Conservation (phyloP, 2,888 invertebrate species). For the Eugnorisma glareosa region DNA sequence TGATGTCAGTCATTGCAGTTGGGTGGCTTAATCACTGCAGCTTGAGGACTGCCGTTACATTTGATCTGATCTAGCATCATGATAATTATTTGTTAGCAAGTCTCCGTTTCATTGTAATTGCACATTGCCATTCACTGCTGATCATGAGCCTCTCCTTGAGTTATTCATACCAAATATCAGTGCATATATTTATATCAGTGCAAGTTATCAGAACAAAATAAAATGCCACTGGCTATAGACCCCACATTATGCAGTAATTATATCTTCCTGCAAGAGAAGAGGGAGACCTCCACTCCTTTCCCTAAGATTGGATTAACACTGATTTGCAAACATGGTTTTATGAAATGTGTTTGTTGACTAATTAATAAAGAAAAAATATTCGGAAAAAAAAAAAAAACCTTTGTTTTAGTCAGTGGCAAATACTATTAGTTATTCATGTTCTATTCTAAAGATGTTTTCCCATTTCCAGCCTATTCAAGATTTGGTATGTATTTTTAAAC, state of each 20-base stretch:
- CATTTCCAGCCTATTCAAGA: background rate
- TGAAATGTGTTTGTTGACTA: background rate
- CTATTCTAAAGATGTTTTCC: background rate
- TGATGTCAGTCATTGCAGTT: too few species aligned
- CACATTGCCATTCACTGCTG: background rate
- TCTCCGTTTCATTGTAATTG: background rate
- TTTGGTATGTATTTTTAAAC: background rate
- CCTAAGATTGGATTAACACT: background rate
- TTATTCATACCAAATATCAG: too few species aligned
- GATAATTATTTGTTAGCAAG: background rate
- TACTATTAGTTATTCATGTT: background rate
- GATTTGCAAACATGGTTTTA: background rate
- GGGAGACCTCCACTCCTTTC: background rate
- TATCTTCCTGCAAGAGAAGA: background rate
- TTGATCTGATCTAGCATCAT: background rate
- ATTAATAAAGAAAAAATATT: background rate
- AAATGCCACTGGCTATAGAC: background rate
- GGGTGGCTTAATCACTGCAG: background rate
- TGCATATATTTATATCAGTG: too few species aligned
- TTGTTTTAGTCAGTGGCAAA: conserved; percentile 23
- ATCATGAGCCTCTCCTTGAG: too few species aligned
- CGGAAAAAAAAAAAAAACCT: background rate
- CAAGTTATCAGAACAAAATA: background rate
- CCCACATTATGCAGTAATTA: background rate
- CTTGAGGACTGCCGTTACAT: background rate